Conservation (phyloP, 2,888 invertebrate species). For the Hypena proboscidalis region DNA sequence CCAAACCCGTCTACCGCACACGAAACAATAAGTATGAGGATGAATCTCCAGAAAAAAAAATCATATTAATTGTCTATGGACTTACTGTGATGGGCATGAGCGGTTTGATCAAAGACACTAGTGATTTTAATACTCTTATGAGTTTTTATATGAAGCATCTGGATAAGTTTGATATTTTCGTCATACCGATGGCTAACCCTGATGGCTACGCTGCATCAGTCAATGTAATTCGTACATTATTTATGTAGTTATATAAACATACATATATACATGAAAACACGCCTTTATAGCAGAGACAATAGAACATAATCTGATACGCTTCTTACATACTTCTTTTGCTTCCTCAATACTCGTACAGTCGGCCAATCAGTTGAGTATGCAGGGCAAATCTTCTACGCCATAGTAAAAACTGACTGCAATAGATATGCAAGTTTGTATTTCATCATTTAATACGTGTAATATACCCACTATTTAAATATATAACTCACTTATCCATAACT, state of each 20-base stretch:
- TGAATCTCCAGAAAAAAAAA: slow-evolving; percentile 60
- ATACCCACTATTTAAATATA: too few species aligned
- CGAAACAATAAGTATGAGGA: slow-evolving; percentile 55
- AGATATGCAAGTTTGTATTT: too few species aligned
- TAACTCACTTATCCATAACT: too few species aligned
- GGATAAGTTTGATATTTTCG: slow-evolving; percentile 67
- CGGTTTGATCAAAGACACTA: slow-evolving; percentile 24
- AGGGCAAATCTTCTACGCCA: too few species aligned
- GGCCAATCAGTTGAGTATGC: too few species aligned
- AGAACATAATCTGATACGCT: too few species aligned
- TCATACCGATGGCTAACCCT: slow-evolving; percentile 75
- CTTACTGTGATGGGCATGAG: slow-evolving; percentile 56
- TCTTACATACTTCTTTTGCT: too few species aligned
- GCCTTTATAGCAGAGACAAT: too few species aligned
- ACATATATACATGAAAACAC: too few species aligned
- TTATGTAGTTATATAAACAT: not conserved
- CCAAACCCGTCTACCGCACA: slow-evolving; percentile 45
- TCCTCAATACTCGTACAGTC: too few species aligned
- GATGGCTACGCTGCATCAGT: slow-evolving; percentile 54
- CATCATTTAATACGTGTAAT: too few species aligned
- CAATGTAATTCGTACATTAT: slow-evolving; percentile 13
- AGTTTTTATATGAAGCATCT: slow-evolving; percentile 57
- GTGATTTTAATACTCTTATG: slow-evolving; percentile 44
- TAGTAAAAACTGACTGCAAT: too few species aligned
- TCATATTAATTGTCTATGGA: slow-evolving; percentile 69